Evolutionary conservation across 2,113 vertebrate genomes (phyloP).

Genomic region (Oncorhynchus keta): DNA sequence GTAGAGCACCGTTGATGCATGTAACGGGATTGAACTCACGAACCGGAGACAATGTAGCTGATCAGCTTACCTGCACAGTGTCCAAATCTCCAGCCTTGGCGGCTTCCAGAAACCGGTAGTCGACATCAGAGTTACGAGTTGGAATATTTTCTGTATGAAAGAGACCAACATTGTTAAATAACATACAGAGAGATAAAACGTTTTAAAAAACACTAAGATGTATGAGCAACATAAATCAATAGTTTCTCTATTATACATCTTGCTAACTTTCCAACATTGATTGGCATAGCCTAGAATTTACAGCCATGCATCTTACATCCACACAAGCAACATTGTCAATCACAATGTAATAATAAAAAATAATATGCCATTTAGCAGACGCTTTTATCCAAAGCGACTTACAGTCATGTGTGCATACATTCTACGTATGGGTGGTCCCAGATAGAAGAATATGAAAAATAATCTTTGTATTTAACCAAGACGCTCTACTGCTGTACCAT

Average conservation of each 20-base stretch:
- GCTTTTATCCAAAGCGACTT: too few relatives aligned
- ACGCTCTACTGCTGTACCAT: slow-evolving; percentile 71
- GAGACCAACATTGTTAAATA: too few relatives aligned
- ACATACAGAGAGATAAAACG: background rate
- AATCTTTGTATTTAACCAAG: too few relatives aligned
- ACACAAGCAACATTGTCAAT: background rate
- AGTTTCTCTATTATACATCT: too few relatives aligned
- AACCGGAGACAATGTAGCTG: background rate
- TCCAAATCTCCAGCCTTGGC: slow-evolving; percentile 98
- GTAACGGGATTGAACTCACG: background rate
- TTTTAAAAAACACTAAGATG: background rate
- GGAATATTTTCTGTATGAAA: slow-evolving; percentile 86
- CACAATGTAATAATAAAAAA: too few relatives aligned
- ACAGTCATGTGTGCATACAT: too few relatives aligned
- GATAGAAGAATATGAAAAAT: too few relatives aligned
- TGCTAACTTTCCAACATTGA: too few relatives aligned
- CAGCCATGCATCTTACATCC: too few relatives aligned
- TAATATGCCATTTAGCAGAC: too few relatives aligned
- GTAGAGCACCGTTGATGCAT: background rate
- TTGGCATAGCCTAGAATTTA: too few relatives aligned
- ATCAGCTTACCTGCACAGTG: slow-evolving; percentile 87
- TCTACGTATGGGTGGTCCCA: too few relatives aligned
- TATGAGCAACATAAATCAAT: background rate
- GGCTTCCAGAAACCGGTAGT: slow-evolving; percentile 95
- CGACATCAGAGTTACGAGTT: slow-evolving; percentile 93